phyloP scores from a whole-genome alignment of 2,888 invertebrate species.

The Spodoptera exigua region DNA sequence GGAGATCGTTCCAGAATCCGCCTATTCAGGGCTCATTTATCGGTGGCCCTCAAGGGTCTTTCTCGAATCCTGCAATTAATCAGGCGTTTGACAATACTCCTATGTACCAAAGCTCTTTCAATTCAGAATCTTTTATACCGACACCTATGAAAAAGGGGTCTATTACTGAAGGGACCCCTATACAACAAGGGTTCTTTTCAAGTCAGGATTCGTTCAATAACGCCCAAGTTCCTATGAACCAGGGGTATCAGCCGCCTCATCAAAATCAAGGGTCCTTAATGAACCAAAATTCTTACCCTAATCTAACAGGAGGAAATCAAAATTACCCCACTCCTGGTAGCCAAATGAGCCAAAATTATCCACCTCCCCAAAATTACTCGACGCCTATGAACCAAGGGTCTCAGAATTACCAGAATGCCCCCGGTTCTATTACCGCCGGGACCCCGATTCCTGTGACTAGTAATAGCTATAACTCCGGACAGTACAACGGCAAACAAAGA shows the following conservation, averaged over 20 bases:
- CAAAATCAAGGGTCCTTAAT: constrained; percentile 34
- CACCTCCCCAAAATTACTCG: too few relatives aligned
- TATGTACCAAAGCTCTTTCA: constrained; percentile 37
- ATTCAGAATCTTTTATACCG: constrained; percentile 34
- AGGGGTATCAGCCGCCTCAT: constrained; percentile 31
- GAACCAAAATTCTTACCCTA: constrained; percentile 32
- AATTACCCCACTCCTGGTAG: not conserved
- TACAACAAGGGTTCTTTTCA: constrained; percentile 27
- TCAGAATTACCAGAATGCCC: constrained; percentile 9
- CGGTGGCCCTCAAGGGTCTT: constrained; percentile 9
- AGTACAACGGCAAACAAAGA: constrained; percentile 77
- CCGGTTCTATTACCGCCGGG: constrained; percentile 57
- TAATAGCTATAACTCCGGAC: constrained; percentile 57
- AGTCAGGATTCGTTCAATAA: constrained; percentile 12
- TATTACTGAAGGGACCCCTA: constrained; percentile 36
- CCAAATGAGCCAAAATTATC: not conserved
- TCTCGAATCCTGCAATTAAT: constrained; percentile 33
- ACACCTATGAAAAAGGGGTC: constrained; percentile 36
- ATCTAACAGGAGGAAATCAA: constrained; percentile 1
- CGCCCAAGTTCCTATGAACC: constrained; percentile 13
- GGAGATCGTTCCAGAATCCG: constrained; percentile 21
- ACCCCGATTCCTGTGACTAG: constrained; percentile 60
- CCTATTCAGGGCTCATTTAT: constrained; percentile 19
- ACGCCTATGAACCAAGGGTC: constrained; percentile 14
- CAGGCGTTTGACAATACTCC: constrained; percentile 31